phyloP scores from a whole-genome alignment of 2,113 vertebrate genomes.

The Melanerpes formicivorus region DNA sequence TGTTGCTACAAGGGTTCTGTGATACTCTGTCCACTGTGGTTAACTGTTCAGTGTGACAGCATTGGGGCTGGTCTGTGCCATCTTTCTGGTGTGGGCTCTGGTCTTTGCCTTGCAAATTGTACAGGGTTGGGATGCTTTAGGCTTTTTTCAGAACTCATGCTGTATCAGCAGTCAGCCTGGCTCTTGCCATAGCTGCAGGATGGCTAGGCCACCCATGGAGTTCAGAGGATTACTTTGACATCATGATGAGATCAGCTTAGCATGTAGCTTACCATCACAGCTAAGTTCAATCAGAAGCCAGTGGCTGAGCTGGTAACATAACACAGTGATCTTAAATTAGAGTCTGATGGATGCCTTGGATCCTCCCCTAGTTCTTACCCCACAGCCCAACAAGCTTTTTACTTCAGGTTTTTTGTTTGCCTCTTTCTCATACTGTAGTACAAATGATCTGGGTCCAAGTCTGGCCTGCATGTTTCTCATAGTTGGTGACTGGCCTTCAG shows the following conservation, averaged over 20 bases:
- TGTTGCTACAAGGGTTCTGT: neutral
- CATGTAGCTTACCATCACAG: neutral
- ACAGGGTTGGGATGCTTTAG: neutral
- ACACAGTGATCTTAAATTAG: neutral
- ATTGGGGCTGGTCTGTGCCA: neutral
- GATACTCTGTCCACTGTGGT: neutral
- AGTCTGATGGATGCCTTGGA: neutral
- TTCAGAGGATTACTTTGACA: constrained; percentile 5
- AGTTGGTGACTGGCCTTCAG: neutral
- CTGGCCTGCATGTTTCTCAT: neutral
- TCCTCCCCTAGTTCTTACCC: neutral
- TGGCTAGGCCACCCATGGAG: neutral
- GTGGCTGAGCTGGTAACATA: neutral
- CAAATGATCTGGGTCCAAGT: neutral
- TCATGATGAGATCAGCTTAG: neutral
- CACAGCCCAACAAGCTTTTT: neutral
- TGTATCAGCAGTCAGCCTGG: neutral
- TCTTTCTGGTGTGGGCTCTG: neutral
- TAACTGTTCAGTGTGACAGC: accelerated
- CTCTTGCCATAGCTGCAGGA: neutral
- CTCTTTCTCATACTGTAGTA: neutral
- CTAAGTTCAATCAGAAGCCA: constrained; percentile 27
- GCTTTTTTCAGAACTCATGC: neutral
- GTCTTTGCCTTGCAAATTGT: neutral
- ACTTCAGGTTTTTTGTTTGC: neutral